Evolutionary conservation across 1,140 invertebrate genomes (phyloP).

Genomic region (Zaprionus kolodkinae): DNA sequence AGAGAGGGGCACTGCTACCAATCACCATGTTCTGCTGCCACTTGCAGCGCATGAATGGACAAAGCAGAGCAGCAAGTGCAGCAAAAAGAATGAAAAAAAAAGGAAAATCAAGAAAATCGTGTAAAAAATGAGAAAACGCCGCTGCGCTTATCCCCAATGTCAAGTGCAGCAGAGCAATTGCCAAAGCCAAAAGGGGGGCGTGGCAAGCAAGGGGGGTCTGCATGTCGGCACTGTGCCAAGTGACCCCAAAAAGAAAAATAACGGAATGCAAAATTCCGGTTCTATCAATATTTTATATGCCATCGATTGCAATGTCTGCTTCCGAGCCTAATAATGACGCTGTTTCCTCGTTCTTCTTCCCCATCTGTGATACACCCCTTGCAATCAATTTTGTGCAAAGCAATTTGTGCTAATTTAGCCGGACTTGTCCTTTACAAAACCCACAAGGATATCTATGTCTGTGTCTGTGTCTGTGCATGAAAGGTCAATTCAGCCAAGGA

Average conservation of each 20-base stretch:
- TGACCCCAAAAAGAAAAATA: constrained; percentile 33
- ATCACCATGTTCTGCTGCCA: constrained; percentile 28
- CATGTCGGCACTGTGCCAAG: constrained; percentile 31
- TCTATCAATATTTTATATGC: constrained; percentile 61
- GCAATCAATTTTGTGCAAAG: constrained; percentile 36
- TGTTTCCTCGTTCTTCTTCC: neutral
- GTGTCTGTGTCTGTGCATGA: neutral
- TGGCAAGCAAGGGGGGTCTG: neutral
- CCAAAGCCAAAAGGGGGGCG: neutral
- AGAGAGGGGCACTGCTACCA: neutral
- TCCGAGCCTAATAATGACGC: neutral
- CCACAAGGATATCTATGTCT: neutral
- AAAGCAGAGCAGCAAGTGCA: neutral
- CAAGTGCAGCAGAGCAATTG: constrained; percentile 60
- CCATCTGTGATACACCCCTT: neutral
- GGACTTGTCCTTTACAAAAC: neutral
- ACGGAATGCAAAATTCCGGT: constrained; percentile 41
- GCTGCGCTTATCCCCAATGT: constrained; percentile 67
- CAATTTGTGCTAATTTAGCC: constrained; percentile 34
- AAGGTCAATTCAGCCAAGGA: neutral
- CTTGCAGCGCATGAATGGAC: constrained; percentile 61
- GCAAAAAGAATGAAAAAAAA: neutral
- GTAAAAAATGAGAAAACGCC: constrained; percentile 51
- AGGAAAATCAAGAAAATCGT: neutral
- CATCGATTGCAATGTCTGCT: constrained; percentile 59